Base-by-base conservation (phyloP, 2,113 vertebrate genomes). In the Eleginops maclovinus region DNA sequence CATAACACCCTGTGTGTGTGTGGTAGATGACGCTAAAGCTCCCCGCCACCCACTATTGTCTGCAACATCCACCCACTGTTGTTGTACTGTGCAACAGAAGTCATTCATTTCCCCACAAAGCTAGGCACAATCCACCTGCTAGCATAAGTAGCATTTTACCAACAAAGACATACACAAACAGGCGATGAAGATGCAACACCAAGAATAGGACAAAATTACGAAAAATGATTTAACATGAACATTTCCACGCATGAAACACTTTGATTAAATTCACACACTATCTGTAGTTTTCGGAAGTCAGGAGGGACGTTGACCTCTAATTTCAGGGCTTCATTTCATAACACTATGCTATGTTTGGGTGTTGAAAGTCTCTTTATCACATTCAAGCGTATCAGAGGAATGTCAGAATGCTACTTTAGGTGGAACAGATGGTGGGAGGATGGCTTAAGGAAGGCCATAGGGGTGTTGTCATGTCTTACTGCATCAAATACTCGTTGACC, bases 21-120 rank as follows among this genome's bases (percentile, higher is more conserved):
- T 22, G 63, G 62, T 41, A 44, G 54, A 84, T 68, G 61, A 72
- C 64, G 46, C 74, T 46, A 17, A 75, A 28, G 63, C 49, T 77
- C 81, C 77, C 85, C 62, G 10, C 71, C 89, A 36, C 80, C 81
- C 78, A 22, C 87, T 81, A 91, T 93, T 91, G 89, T 93, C 77
- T 74, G 40, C 61, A 56, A 56, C 79, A 80, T 90, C 87, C 87
- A 89, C 79, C 40, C 43, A 59, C 69, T 70, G 77, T 89, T 89
- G 87, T 87, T 87, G 49, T 1, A 26, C 51, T 43, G 13, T 31
- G 77, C 77, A 70, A 74, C 73, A 80, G 28, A 87, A 89, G 70
- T 85, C 71, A 89, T 91, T 92, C 88, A 86, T 67, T 82, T 54
- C 67, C n/a, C 61, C 63, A 82, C 76, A 88, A 84, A 88, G 84